These are phyloP conservation scores for Rhagoletis zephyria DNA, from an alignment of 1,140 invertebrate species.

Conservation along the genomic window DNA sequence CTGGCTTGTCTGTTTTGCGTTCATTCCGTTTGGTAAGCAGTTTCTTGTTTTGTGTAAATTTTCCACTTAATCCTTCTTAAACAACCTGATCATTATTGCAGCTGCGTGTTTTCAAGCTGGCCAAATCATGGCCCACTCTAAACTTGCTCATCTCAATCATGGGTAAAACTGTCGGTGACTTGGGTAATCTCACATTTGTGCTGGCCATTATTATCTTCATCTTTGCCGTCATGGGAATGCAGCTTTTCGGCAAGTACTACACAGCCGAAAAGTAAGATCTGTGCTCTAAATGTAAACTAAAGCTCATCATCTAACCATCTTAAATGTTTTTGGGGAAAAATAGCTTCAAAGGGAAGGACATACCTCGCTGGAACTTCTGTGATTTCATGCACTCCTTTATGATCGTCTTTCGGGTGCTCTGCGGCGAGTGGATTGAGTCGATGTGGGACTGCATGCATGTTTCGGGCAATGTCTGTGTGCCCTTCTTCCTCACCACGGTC, in stretches of 20 bases:
- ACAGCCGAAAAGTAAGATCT: too few species aligned
- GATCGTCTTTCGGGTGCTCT: conserved; percentile 97
- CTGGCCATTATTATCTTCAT: conserved; percentile 98
- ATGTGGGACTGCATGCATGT: conserved; percentile 98
- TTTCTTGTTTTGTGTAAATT: too few species aligned
- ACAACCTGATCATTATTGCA: too few species aligned
- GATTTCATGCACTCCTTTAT: conserved; percentile 99
- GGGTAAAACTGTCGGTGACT: conserved; percentile 94
- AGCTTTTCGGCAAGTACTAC: conserved; percentile 94
- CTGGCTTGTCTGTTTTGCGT: conserved; percentile 94
- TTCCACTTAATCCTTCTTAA: too few species aligned
- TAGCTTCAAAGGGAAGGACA: too few species aligned
- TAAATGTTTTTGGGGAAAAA: too few species aligned
- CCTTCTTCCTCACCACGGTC: conserved; percentile 97
- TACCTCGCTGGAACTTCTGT: conserved; percentile 97
- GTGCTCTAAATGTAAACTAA: too few species aligned
- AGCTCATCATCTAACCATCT: too few species aligned
- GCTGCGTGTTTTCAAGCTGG: conserved; percentile 98
- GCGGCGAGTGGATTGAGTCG: conserved; percentile 99
- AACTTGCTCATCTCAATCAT: conserved; percentile 98
- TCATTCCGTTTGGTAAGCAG: conserved; percentile 97
- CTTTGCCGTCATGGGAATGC: conserved; percentile 98
- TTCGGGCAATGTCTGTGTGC: conserved; percentile 92
- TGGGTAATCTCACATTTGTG: conserved; percentile 96
- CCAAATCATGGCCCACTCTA: conserved; percentile 97